phyloP scores from a whole-genome alignment of 2,113 vertebrate species.

The Scopus umbretta region DNA sequence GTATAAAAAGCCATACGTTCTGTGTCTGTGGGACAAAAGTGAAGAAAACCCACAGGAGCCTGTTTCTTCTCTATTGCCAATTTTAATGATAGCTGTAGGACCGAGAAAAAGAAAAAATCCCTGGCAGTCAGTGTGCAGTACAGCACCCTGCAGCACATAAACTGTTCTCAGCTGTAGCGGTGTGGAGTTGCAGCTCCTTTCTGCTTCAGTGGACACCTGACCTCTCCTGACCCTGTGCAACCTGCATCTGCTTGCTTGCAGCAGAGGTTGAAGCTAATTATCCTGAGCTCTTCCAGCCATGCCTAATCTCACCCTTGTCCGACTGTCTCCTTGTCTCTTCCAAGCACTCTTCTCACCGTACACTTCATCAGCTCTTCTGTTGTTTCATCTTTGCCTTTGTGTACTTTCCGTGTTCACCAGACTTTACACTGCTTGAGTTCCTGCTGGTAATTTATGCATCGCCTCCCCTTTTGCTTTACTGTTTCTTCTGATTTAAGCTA shows the following conservation, averaged over 20 bases:
- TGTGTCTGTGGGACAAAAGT: neutral
- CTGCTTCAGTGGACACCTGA: neutral
- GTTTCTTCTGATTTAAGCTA: neutral
- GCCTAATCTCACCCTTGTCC: neutral
- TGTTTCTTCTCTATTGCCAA: neutral
- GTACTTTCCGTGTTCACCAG: neutral
- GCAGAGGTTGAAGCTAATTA: neutral
- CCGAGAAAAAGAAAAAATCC: neutral
- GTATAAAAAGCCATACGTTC: rapidly evolving
- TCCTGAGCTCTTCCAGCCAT: neutral
- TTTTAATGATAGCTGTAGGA: neutral
- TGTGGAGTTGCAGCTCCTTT: neutral
- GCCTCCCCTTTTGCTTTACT: neutral
- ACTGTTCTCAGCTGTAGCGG: neutral
- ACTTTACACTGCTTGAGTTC: neutral
- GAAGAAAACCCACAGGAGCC: neutral
- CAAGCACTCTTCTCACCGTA: neutral
- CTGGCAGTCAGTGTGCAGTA: neutral
- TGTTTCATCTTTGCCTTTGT: neutral
- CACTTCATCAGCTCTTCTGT: neutral
- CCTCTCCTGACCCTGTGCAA: neutral
- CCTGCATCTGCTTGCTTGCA: neutral
- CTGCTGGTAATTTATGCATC: neutral
- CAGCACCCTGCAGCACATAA: neutral
- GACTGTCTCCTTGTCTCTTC: neutral